Base-by-base conservation (phyloP, 2,888 invertebrate genomes). In the Acronicta leporina region DNA sequence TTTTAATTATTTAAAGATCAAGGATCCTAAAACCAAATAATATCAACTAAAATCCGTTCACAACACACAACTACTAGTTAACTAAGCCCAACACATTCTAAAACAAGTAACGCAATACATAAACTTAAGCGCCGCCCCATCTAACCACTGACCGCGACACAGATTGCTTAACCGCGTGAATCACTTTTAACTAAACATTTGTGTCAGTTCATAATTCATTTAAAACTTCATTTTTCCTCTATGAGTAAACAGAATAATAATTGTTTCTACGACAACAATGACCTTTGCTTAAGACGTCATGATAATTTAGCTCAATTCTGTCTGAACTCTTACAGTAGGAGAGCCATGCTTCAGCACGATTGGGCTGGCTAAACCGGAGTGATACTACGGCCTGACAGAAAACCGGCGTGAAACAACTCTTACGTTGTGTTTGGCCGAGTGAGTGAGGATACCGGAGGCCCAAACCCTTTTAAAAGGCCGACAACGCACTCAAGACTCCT, bases 111-210 rank as follows among this genome's bases (percentile, higher is more conserved):
- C 48, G 70, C 62, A 70, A 63, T 51, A 59, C 46, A 51, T 52
- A 47, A 46, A 68, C 44, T 48, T 56, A 51, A 59, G 42, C 40
- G 44, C 47, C 20, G 61, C 54, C 62, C 72, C 63, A 73, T 72
- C 73, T 72, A 51, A 48, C 68, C 55, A 66, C 48, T 54, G 68
- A 73, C 72, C 72, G 62, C 69, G 62, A 72, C 61, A 61, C 54
- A 46, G 50, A 51, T 73, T 72, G 72, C 72, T 73, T 73, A 54
- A 73, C 69, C 66, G 54, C 66, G 53, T 69, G 69, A 73, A 50
- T 73, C 72, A 72, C 35, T 70, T 62, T 46, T 14, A 69, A 47
- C 53, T 52, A 42, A 51, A 40, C 70, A 54, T 54, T 55, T 50
- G 44, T 44, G 50, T 46, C 44, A 51, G 10, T 38, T 53, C 65